Base-by-base conservation (phyloP, 2,113 vertebrate genomes). In the Peucedramus taeniatus region DNA sequence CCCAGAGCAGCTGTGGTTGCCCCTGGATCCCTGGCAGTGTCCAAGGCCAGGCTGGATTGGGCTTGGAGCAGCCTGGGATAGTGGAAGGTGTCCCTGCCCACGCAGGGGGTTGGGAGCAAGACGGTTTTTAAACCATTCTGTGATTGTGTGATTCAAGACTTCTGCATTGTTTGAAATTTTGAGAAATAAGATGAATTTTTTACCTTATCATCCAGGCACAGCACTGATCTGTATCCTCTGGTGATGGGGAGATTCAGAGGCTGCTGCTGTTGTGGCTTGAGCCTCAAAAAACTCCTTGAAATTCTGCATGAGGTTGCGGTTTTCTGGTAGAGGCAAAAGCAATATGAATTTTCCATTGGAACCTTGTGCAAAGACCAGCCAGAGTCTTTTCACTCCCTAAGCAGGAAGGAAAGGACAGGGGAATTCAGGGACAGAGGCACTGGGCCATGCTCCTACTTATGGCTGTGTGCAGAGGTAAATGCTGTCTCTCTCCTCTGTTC, bases 1-100 rank as follows among this genome's bases (percentile, higher is more conserved):
- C 17, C n/a, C 45, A 68, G 79, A 54, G 70, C 1, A 83, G 47
- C 54, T 89, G 70, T 17, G 54, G 70, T 47, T 69, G 63, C 7
- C 35, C 40, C 70, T 57, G 60, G 30, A 76, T 61, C 54, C 39
- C 63, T 83, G 79, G 20, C 0, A 63, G 35, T 69, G 31, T 0
- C 35, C 61, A 26, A 61, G n/a, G 47, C 26, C 70, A 76, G 47
- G 40, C 0, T 76, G 70, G n/a, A 23, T 0, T 0, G 27, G 2
- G 11, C 6, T 54, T 4, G 35, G 47, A 83, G 47, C 30, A 54
- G 0, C 21, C 40, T 63, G 71, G 54, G 35, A 23, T 0, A 2
- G 22, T 49, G 63, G 49, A 0, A 49, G 4, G 6, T 13, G 31
- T 56, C 26, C 40, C 79, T 83, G n/a, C n/a, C 9, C 14, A 35